Conservation (phyloP, 2,113 vertebrate genomes). For the Forbesichthys papilliferus region DNA sequence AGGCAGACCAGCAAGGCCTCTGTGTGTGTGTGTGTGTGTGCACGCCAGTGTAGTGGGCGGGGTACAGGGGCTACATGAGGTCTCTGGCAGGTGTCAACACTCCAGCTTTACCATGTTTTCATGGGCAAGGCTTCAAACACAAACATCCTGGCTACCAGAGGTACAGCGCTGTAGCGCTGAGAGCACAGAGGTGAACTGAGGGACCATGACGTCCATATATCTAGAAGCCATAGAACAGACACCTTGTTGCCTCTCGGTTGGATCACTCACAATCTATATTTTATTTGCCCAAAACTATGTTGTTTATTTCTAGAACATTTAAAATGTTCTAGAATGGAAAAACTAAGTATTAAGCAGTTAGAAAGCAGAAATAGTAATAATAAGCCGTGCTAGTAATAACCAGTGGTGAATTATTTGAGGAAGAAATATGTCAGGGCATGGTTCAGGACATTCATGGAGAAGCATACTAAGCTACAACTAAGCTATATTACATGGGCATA, state of each 20-base stretch:
- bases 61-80: constrained; percentile 54
- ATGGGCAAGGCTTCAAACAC: constrained; percentile 71
- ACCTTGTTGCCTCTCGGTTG: constrained; percentile 48
- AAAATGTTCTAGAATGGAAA: too few relatives aligned
- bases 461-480: too few relatives aligned
- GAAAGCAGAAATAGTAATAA: too few relatives aligned
- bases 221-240: constrained; percentile 48
- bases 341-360: too few relatives aligned
- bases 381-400: too few relatives aligned
- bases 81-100: constrained; percentile 70
- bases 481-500: too few relatives aligned
- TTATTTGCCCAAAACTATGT: constrained; percentile 5
- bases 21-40: constrained; percentile 10
- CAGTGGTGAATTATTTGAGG: too few relatives aligned
- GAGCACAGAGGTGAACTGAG: constrained; percentile 52
- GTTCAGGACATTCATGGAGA: too few relatives aligned
- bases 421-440: too few relatives aligned
- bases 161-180: constrained; percentile 41
- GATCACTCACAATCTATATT: constrained; percentile 35
- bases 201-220: constrained; percentile 51
- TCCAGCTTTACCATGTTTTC: constrained; percentile 70
- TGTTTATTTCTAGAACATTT: too few relatives aligned
- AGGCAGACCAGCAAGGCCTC: constrained; percentile 28
- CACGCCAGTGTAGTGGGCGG: constrained; percentile 39
- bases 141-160: constrained; percentile 66